These are phyloP conservation scores for Onychostoma macrolepis DNA, from an alignment of 2,113 vertebrate species.

Conservation along the genomic window DNA sequence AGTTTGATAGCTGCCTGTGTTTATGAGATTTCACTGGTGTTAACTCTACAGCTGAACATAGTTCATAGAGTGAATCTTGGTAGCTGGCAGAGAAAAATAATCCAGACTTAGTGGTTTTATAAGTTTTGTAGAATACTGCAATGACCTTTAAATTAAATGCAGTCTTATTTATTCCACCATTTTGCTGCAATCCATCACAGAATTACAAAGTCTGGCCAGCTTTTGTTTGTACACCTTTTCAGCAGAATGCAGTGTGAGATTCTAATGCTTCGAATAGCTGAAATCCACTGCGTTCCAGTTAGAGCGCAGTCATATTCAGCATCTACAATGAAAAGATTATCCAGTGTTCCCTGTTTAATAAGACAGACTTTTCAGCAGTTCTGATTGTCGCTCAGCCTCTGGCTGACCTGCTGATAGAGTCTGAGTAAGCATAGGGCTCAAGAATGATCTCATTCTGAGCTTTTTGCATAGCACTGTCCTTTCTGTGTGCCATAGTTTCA, in stretches of 20 bases:
- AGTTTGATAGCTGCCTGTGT: constrained; percentile 24
- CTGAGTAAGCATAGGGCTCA: neutral
- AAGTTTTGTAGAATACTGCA: neutral
- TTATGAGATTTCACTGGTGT: neutral
- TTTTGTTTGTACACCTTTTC: constrained; percentile 16
- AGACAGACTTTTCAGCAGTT: neutral
- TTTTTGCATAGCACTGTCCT: neutral
- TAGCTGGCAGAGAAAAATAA: neutral
- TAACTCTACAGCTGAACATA: neutral
- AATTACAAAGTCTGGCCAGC: neutral
- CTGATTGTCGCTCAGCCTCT: constrained; percentile 7
- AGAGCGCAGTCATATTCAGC: neutral
- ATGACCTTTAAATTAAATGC: constrained; percentile 5
- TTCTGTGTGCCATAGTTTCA: neutral
- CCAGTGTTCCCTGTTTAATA: neutral
- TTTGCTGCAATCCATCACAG: constrained; percentile 6
- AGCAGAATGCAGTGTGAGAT: neutral
- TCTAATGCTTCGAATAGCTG: neutral
- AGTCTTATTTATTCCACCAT: neutral
- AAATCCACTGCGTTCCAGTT: neutral
- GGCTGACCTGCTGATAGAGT: constrained; percentile 14
- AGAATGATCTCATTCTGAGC: constrained; percentile 26
- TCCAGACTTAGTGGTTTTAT: neutral
- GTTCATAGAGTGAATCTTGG: neutral
- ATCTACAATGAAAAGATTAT: neutral